phyloP scores from a whole-genome alignment of 1,140 invertebrate species.

The Polyergus mexicanus region DNA sequence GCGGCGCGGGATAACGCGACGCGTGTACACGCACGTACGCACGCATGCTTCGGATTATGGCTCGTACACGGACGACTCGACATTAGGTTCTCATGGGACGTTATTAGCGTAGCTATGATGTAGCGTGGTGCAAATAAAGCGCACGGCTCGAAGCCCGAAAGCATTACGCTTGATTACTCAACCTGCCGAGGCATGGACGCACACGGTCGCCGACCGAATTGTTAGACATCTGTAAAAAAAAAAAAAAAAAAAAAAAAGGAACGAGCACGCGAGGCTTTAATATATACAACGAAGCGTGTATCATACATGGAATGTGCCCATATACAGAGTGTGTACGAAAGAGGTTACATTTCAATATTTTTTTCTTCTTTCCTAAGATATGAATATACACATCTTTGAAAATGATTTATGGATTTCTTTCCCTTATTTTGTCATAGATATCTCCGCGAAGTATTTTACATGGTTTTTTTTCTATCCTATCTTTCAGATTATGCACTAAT shows the following conservation, averaged over 20 bases:
- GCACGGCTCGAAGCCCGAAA: conserved; percentile 79
- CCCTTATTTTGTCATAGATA: neutral
- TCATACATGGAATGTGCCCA: too few species aligned
- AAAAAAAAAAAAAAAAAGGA: neutral
- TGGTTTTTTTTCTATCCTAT: neutral
- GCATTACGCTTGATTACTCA: conserved; percentile 84
- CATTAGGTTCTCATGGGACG: conserved; percentile 82
- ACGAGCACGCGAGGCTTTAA: conserved; percentile 9
- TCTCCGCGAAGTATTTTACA: neutral
- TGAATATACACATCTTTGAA: neutral
- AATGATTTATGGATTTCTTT: neutral
- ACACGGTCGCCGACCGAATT: conserved; percentile 64
- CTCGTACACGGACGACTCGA: conserved; percentile 64
- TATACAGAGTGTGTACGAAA: neutral
- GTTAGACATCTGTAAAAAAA: conserved; percentile 24
- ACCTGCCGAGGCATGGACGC: conserved; percentile 76
- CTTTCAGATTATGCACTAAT: neutral
- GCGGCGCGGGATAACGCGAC: neutral
- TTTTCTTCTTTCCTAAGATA: neutral
- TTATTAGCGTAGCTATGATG: conserved; percentile 84
- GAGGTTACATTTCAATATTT: neutral
- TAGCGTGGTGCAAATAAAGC: conserved; percentile 80
- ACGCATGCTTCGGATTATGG: conserved; percentile 77
- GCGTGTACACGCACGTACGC: conserved; percentile 50
- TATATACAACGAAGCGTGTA: neutral